These are phyloP conservation scores for Polydrusus pterygomalis DNA, from an alignment of 2,888 invertebrate genomes.

Conservation along the genomic window DNA sequence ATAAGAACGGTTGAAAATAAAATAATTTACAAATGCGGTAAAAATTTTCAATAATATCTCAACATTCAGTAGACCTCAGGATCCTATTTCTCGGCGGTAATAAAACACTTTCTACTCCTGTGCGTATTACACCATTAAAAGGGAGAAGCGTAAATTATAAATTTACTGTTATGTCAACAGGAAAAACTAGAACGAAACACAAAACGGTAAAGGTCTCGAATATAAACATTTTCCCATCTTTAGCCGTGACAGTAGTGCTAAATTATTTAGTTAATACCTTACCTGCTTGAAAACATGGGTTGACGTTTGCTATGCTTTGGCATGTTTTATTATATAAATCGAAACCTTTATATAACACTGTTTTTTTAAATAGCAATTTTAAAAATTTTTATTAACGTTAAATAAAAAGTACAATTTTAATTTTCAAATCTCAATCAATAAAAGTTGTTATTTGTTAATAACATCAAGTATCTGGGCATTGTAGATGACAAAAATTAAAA, in stretches of 20 bases:
- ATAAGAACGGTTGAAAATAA: too few relatives aligned
- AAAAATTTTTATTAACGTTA: background rate
- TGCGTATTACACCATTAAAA: too few relatives aligned
- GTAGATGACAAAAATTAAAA: too few relatives aligned
- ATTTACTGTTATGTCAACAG: background rate
- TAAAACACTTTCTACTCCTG: too few relatives aligned
- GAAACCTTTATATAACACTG: background rate
- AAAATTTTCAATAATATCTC: too few relatives aligned
- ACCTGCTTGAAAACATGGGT: conserved; percentile 1
- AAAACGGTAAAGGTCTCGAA: background rate
- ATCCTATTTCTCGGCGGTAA: too few relatives aligned
- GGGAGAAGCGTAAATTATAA: background rate
- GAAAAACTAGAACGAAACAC: background rate
- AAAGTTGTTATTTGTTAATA: too few relatives aligned
- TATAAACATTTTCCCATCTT: conserved; percentile 1
- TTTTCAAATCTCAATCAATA: too few relatives aligned
- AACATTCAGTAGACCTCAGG: too few relatives aligned
- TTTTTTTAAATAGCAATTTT: background rate
- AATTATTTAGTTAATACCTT: conserved; percentile 2
- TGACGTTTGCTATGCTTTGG: background rate
- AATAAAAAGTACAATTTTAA: background rate
- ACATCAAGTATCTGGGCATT: too few relatives aligned
- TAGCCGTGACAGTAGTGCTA: background rate
- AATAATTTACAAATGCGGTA: too few relatives aligned
- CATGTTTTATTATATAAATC: conserved; percentile 1